Percentiles rank a stretch among this genome's conserved stretches.
phyloP scores from a whole-genome alignment of 1,140 invertebrate species.

The Saxidomus purpurata region DNA sequence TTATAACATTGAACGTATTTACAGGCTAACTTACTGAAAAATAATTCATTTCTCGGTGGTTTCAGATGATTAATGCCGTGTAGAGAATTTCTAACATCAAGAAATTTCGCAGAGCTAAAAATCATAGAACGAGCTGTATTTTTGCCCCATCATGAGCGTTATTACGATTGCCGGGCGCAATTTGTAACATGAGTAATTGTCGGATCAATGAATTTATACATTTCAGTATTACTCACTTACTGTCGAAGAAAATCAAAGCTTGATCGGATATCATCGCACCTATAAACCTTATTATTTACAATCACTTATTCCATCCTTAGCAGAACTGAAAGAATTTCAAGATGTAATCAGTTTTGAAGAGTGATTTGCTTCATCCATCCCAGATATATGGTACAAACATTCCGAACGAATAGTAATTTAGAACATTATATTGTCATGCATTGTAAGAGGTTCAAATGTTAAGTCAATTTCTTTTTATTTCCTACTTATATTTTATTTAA shows the following conservation, averaged over 20 bases:
- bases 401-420: too few species aligned
- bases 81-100: neutral
- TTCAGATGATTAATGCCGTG: neutral
- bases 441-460: too few species aligned
- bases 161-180: neutral
- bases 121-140: neutral
- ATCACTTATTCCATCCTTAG: neutral
- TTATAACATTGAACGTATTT: too few species aligned
- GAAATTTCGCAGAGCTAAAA: neutral
- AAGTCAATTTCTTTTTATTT: too few species aligned
- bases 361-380: too few species aligned
- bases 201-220: neutral
- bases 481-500: too few species aligned
- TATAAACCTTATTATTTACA: neutral
- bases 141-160: neutral
- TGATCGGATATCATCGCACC: neutral
- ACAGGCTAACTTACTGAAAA: too few species aligned
- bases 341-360: neutral
- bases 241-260: neutral
- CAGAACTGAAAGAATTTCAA: neutral
- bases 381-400: too few species aligned
- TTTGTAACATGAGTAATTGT: neutral
- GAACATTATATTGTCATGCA: too few species aligned
- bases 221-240: neutral
- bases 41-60: neutral